Evolutionary conservation across 2,113 vertebrate genomes (phyloP).

Genomic region (Scalopus aquaticus): DNA sequence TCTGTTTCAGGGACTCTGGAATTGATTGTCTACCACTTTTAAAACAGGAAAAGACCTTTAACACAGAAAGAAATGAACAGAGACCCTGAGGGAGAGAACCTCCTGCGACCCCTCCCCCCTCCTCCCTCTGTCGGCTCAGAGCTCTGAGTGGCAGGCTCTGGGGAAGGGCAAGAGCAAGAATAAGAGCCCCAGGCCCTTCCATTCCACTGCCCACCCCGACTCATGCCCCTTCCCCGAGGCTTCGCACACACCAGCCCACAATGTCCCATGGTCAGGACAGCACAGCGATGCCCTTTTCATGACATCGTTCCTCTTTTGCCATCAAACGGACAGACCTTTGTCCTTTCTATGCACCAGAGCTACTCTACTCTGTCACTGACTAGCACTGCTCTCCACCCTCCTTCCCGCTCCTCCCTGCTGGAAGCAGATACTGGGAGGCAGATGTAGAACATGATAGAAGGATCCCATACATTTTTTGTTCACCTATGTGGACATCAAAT

Average conservation of each 20-base stretch:
- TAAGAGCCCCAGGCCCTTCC: background rate
- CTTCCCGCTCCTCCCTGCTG: background rate
- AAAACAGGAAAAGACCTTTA: background rate
- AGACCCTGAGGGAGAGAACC: background rate
- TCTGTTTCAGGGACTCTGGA: background rate
- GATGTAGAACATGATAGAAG: background rate
- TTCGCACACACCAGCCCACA: background rate
- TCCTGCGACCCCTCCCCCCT: background rate
- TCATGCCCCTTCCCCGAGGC: background rate
- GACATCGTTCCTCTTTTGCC: background rate
- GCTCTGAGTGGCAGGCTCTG: background rate
- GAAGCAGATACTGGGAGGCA: background rate
- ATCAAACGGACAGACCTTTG: background rate
- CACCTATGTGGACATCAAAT: background rate
- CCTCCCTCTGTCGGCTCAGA: background rate
- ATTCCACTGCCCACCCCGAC: background rate
- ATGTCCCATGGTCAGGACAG: background rate
- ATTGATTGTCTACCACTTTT: background rate
- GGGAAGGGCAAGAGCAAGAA: background rate
- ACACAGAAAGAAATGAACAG: background rate
- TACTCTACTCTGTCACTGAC: background rate
- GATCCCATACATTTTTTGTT: background rate
- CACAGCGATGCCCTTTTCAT: rapidly evolving
- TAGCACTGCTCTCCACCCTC: background rate
- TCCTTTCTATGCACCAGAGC: background rate